These are phyloP conservation scores for Mola mola DNA, from an alignment of 2,113 vertebrate genomes.

Conservation along the genomic window DNA sequence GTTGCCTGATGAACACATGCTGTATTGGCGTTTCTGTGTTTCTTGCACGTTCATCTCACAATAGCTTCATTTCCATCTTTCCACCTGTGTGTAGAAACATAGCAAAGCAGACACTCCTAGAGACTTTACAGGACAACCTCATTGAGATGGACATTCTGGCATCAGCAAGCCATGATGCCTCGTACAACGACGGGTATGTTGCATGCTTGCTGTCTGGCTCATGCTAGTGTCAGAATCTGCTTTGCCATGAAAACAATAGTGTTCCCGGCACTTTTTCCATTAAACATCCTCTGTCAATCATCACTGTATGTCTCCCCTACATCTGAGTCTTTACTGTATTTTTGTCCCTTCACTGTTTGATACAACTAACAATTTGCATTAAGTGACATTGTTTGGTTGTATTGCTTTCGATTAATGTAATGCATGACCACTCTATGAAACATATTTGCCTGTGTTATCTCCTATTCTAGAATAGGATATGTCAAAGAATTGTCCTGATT, in stretches of 20 bases:
- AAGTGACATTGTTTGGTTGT: constrained; percentile 51
- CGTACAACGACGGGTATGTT: constrained; percentile 97
- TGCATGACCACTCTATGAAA: constrained; percentile 46
- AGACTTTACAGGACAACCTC: constrained; percentile 99
- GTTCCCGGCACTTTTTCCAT: constrained; percentile 52
- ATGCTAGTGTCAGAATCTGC: constrained; percentile 58
- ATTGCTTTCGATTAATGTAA: constrained; percentile 44
- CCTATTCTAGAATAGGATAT: constrained; percentile 18
- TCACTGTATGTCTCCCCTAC: constrained; percentile 39
- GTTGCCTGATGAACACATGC: constrained; percentile 51
- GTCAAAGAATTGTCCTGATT: constrained; percentile 43
- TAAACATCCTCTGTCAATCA: constrained; percentile 51
- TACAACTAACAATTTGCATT: constrained; percentile 56
- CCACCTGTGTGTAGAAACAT: constrained; percentile 99
- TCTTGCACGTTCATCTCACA: constrained; percentile 91
- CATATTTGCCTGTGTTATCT: constrained; percentile 12
- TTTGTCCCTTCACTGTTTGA: constrained; percentile 51
- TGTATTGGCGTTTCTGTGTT: constrained; percentile 64
- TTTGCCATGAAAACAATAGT: constrained; percentile 66
- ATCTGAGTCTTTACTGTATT: constrained; percentile 36
- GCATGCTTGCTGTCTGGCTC: constrained; percentile 73
- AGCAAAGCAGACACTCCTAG: constrained; percentile 99
- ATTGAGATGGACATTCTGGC: constrained; percentile 99
- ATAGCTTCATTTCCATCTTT: constrained; percentile 92
- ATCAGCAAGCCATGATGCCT: constrained; percentile 91